These are phyloP conservation scores for Hippocampus barbouri DNA, from an alignment of 2,113 vertebrate genomes.

Conservation along the genomic window DNA sequence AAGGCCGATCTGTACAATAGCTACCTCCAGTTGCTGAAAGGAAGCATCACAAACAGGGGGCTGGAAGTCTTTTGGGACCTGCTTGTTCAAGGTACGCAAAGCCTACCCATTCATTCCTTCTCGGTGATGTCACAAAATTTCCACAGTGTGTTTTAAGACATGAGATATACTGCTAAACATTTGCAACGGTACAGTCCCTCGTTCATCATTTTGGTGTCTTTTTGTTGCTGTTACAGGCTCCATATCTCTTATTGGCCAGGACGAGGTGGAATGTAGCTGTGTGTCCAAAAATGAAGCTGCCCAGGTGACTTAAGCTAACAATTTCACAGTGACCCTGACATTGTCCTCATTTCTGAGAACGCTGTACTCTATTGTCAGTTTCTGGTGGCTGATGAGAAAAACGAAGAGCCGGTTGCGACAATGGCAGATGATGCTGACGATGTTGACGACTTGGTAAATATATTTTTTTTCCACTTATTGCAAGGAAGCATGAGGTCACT, in stretches of 20 bases:
- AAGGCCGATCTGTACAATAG: constrained; percentile 82
- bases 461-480: neutral
- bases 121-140: neutral
- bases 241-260: constrained; percentile 84
- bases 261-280: constrained; percentile 80
- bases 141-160: neutral
- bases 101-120: constrained; percentile 32
- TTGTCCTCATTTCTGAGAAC: neutral
- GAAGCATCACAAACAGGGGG: constrained; percentile 75
- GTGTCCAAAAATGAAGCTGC: constrained; percentile 81
- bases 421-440: constrained; percentile 78
- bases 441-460: constrained; percentile 89
- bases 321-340: neutral
- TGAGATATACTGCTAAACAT: constrained; percentile 14
- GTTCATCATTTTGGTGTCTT: neutral
- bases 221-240: constrained; percentile 68
- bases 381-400: constrained; percentile 72
- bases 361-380: constrained; percentile 71
- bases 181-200: neutral
- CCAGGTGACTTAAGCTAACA: constrained; percentile 72
- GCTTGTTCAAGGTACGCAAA: constrained; percentile 79
- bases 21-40: constrained; percentile 83
- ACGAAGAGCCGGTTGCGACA: constrained; percentile 52
- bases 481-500: constrained; percentile 8
- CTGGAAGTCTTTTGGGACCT: constrained; percentile 92